Base-by-base conservation (phyloP, 2,888 invertebrate genomes). In the Mythimna pallens region DNA sequence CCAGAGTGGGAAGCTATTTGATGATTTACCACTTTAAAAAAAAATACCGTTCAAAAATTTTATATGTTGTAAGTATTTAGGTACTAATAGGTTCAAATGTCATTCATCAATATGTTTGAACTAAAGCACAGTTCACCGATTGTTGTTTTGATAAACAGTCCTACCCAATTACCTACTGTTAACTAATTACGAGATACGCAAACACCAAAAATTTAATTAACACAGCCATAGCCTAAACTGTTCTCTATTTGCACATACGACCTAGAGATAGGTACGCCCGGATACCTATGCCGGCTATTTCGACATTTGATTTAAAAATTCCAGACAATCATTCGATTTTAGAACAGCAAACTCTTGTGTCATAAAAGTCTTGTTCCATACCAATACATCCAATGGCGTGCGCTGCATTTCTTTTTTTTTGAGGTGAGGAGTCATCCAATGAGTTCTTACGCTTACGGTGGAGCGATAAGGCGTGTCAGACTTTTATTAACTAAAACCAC, bases 161-260 rank as follows among this genome's bases (percentile, higher is more conserved):
- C 65, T 62, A n/a, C n/a, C n/a, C n/a, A 75, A 77, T 62, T 54
- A 43, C n/a, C n/a, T n/a, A n/a, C 17, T 76, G 66, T 76, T 77
- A 62, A 36, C 52, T 70, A 78, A 78, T 65, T 61, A 62, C 30
- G 61, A 36, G 82, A 65, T 47, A 57, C 22, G 82, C 54, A 78
- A 79, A 82, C 55, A 78, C n/a, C 22, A 78, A 65, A 25, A 40
- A 82, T 79, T 68, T 68, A 43, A 80, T 79, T 73, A 79, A 59
- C 58, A 54, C 55, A 30, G 30, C 65, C 50, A 68, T 78, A 68
- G 57, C 12, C 30, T 52, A 63, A 79, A 73, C 10, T 43, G 65
- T 71, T 81, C 65, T 68, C 58, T 20, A 50, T 65, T 78, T 72
- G 54, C 6, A 25, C n/a, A 52, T 52, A 52, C 7, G 54, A 55